These are phyloP conservation scores for Xanthorhoe designata DNA, from an alignment of 2,888 invertebrate genomes.

Conservation along the genomic window DNA sequence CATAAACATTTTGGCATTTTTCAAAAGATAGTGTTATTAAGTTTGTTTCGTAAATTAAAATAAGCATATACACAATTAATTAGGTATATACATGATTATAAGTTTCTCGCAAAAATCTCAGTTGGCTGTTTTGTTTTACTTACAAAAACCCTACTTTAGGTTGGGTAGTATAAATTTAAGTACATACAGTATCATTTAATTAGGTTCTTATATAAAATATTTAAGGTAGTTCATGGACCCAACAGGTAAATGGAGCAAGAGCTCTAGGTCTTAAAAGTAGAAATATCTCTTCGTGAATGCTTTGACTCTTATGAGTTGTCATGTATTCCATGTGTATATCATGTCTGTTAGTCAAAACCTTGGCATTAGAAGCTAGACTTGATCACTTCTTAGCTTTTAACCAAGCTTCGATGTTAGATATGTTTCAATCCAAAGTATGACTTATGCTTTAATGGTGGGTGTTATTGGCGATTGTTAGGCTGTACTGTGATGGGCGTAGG, in stretches of 20 bases:
- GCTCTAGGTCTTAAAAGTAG: neutral
- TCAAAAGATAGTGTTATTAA: too few relatives aligned
- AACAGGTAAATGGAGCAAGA: neutral
- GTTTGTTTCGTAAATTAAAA: too few relatives aligned
- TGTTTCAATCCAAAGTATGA: neutral
- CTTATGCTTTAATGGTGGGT: neutral
- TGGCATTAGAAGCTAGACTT: neutral
- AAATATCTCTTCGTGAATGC: neutral
- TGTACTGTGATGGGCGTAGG: slow-evolving; percentile 78
- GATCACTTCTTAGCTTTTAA: neutral
- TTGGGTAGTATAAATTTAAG: neutral
- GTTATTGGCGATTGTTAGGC: slow-evolving; percentile 61
- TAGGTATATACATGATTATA: too few relatives aligned
- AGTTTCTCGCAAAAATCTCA: too few relatives aligned
- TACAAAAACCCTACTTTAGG: too few relatives aligned
- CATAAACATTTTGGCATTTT: too few relatives aligned
- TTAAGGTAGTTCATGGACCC: neutral
- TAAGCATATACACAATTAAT: neutral
- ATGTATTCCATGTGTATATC: neutral
- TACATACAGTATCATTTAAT: neutral
- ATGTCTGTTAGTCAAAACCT: neutral
- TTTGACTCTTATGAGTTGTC: slow-evolving; percentile 3
- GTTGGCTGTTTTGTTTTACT: too few relatives aligned
- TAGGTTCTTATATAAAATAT: neutral
- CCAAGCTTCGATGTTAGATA: slow-evolving; percentile 5